Evolutionary conservation across 2,797 vertebrate species (phyloP), one percentile per base, ranked within the genome.

Genomic region (Crax fasciolata): DNA sequence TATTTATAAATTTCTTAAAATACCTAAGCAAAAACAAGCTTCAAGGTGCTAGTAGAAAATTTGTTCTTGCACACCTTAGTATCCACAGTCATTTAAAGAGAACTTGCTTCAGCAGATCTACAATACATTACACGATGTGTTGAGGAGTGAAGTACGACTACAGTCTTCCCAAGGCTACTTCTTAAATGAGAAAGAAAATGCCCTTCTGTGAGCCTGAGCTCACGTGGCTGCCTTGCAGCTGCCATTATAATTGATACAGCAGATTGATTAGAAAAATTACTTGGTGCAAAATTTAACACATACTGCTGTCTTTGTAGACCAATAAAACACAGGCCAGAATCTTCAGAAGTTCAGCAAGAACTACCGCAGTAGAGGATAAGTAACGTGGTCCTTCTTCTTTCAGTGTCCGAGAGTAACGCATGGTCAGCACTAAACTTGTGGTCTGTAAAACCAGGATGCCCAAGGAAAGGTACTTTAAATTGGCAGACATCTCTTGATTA

Each of bases 381-480:
- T 99, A 99, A 24, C 99, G 99, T 13, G 99, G 99, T 49, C 99
- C 99, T 21, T 99, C 99, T 28, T 98, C 98, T 97, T 99, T 99
- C 92, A 99, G 97, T 6, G 99, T 99, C 76, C 99, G 99, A 71
- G 99, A 99, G 97, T 99, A 99, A 48, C 99, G 99, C 99, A 99
- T 99, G 59, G 99, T 99, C 93, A 99, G 98, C 87, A 99, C 99
- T 98, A 99, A 98, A 75, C 99, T 99, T 30, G 99, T 99, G 88
- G 99, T 99, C 98, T 99, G 99, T 97, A 99, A 99, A 89, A 99
- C 99, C 98, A 99, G 98, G 97, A 99, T 99, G 62, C 99, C 98
- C 98, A 99, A 97, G 67, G 99, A 99, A 87, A 99, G 98, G 98
- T 99, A 99, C 96, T 99, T 99, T 82, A 99, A 97, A 96, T 98